Conservation (phyloP, 1,140 invertebrate genomes). For the Micrasema minimum region DNA sequence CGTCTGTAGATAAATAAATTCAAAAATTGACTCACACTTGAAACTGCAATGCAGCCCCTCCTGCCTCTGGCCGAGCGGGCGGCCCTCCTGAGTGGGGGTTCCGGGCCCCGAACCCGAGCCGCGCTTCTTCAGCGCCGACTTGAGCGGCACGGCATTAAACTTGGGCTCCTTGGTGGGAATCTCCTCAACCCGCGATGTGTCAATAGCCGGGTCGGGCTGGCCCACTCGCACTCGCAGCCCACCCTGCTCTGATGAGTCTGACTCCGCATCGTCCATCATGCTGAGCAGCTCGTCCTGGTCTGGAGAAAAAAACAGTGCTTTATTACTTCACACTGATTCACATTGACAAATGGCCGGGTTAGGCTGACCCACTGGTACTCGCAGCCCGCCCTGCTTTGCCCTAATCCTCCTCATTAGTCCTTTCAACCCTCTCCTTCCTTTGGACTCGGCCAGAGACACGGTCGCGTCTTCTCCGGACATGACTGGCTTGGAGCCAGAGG, state of each 20-base stretch:
- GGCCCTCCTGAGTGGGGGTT: slow-evolving; percentile 79
- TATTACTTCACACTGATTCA: too few species aligned
- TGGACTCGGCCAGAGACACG: too few species aligned
- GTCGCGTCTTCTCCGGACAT: too few species aligned
- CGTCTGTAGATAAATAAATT: too few species aligned
- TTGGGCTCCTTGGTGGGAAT: slow-evolving; percentile 90
- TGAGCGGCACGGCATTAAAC: slow-evolving; percentile 88
- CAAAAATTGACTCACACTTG: slow-evolving; percentile 71
- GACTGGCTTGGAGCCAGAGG: too few species aligned
- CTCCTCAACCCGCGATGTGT: slow-evolving; percentile 86
- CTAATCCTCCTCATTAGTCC: slow-evolving; percentile 72
- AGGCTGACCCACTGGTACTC: slow-evolving; percentile 67
- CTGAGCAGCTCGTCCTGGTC: slow-evolving; percentile 49
- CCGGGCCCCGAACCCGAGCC: slow-evolving; percentile 69
- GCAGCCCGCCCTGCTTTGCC: slow-evolving; percentile 69
- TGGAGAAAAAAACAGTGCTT: neutral
- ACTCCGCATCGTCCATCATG: slow-evolving; percentile 50
- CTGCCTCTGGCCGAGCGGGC: slow-evolving; percentile 70
- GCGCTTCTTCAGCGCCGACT: slow-evolving; percentile 92
- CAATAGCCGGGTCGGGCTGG: slow-evolving; percentile 74
- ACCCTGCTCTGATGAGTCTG: slow-evolving; percentile 71
- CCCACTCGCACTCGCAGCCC: slow-evolving; percentile 67
- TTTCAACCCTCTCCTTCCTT: too few species aligned
- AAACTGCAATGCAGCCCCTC: slow-evolving; percentile 71
- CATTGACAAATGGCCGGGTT: slow-evolving; percentile 77